These are phyloP conservation scores for Oopsacas minuta DNA, from an alignment of 37 sponge, comb jelly and placozoan species.

Conservation along the genomic window DNA sequence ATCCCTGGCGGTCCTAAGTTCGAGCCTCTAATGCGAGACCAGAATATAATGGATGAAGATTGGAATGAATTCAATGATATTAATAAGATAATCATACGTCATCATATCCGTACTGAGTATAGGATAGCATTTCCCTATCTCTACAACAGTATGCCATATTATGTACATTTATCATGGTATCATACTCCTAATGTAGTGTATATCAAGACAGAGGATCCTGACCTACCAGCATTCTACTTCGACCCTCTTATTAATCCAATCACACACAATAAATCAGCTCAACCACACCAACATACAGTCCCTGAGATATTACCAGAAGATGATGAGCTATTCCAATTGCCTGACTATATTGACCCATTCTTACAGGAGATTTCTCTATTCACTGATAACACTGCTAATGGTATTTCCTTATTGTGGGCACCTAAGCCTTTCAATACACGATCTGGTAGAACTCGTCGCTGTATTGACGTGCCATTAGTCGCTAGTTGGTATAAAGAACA, in stretches of 20 bases:
- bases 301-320: slow-evolving; percentile 63
- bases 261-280: slow-evolving; percentile 63
- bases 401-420: slow-evolving; percentile 92
- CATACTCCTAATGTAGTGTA: slow-evolving; percentile 90
- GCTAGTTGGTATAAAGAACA: slow-evolving; percentile 95
- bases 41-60: slow-evolving; percentile 77
- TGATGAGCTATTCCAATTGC: slow-evolving; percentile 73
- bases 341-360: slow-evolving; percentile 74
- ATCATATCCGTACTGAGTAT: slow-evolving; percentile 94
- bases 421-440: slow-evolving; percentile 94
- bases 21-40: slow-evolving; percentile 91
- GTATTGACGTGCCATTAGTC: slow-evolving; percentile 85
- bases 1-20: slow-evolving; percentile 99
- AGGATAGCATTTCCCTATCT: slow-evolving; percentile 95
- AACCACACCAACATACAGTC: slow-evolving; percentile 8
- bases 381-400: slow-evolving; percentile 98
- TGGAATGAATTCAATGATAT: slow-evolving; percentile 99
- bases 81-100: slow-evolving; percentile 98
- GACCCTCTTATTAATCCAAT: slow-evolving; percentile 98
- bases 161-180: slow-evolving; percentile 99
- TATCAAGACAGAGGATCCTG: slow-evolving; percentile 99
- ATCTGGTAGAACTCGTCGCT: slow-evolving; percentile 77
- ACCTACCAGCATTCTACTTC: slow-evolving; percentile 99
- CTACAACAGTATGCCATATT: slow-evolving; percentile 88
- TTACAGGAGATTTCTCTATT: slow-evolving; percentile 80